These are phyloP conservation scores for Drosophila kuntzei DNA, from an alignment of 2,888 invertebrate genomes.

Conservation along the genomic window DNA sequence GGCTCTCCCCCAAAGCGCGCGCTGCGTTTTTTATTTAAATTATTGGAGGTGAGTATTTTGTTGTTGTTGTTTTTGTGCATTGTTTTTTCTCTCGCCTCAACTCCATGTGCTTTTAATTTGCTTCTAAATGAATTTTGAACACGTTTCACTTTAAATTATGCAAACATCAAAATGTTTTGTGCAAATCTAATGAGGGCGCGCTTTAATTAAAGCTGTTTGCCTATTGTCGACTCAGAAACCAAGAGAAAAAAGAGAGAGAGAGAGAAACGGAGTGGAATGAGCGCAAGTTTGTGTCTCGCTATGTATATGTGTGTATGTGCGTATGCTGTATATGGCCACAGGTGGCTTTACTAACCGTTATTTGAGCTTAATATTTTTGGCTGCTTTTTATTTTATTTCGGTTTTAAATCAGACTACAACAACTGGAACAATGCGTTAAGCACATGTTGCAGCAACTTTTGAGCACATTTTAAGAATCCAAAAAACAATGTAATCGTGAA, in stretches of 20 bases:
- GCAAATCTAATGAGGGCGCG: conserved; percentile 41
- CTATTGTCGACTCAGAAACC: conserved; percentile 18
- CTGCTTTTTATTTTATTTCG: conserved; percentile 7
- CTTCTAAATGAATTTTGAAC: conserved; percentile 41
- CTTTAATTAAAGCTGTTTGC: conserved; percentile 44
- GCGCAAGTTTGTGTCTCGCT: conserved; percentile 3
- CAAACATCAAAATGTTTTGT: conserved; percentile 34
- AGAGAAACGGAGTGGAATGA: conserved; percentile 21
- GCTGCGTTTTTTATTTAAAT: conserved; percentile 47
- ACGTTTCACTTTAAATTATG: conserved; percentile 47
- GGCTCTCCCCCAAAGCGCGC: conserved; percentile 38
- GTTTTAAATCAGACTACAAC: conserved; percentile 1
- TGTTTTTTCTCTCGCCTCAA: not conserved
- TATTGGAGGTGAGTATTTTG: conserved; percentile 49
- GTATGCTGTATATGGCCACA: conserved; percentile 46
- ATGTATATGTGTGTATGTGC: conserved; percentile 6
- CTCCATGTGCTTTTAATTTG: conserved; percentile 28
- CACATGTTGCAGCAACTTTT: conserved; percentile 24
- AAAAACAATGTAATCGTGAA: not conserved
- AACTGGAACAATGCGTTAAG: conserved; percentile 15
- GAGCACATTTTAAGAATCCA: not conserved
- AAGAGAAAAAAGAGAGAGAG: conserved; percentile 7
- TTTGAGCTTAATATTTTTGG: conserved; percentile 38
- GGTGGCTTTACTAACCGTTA: conserved; percentile 66
- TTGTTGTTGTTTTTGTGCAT: conserved; percentile 4